Percentiles rank a stretch among this genome's conserved stretches.
Evolutionary conservation across 1,140 invertebrate genomes (phyloP).

Genomic region (Daktulosphaira vitifoliae): DNA sequence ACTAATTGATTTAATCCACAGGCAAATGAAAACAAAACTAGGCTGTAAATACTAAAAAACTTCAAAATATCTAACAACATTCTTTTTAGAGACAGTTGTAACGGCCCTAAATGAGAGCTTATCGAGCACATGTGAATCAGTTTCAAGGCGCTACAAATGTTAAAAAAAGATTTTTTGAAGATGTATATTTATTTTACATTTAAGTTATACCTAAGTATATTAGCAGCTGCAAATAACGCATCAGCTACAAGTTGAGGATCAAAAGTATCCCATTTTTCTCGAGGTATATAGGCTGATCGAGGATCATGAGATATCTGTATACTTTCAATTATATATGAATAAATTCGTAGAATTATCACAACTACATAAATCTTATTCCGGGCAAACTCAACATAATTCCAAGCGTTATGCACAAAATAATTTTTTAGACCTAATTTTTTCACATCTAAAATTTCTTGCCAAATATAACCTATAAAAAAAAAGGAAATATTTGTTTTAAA

Average conservation of each 20-base stretch:
- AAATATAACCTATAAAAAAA: constrained; percentile 64
- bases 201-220: constrained; percentile 85
- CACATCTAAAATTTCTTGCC: constrained; percentile 83
- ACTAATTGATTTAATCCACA: constrained; percentile 73
- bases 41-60: constrained; percentile 76
- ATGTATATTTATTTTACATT: constrained; percentile 1
- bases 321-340: constrained; percentile 66
- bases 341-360: constrained; percentile 63
- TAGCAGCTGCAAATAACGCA: constrained; percentile 88
- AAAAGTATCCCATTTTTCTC: constrained; percentile 84
- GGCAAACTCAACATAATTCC: constrained; percentile 93
- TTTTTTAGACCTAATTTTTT: constrained; percentile 70
- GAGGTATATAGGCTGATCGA: constrained; percentile 58
- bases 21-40: constrained; percentile 75
- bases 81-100: constrained; percentile 71
- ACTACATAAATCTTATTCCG: constrained; percentile 75
- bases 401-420: constrained; percentile 76
- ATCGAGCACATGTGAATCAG: constrained; percentile 84
- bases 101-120: constrained; percentile 78
- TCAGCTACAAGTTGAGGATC: constrained; percentile 91
- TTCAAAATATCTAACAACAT: constrained; percentile 84
- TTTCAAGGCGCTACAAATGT: constrained; percentile 63
- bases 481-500: not conserved
- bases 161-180: constrained; percentile 1
- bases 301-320: constrained; percentile 57